Base-by-base conservation (phyloP, 2,113 vertebrate genomes). In the Gymnocephalus cernua region DNA sequence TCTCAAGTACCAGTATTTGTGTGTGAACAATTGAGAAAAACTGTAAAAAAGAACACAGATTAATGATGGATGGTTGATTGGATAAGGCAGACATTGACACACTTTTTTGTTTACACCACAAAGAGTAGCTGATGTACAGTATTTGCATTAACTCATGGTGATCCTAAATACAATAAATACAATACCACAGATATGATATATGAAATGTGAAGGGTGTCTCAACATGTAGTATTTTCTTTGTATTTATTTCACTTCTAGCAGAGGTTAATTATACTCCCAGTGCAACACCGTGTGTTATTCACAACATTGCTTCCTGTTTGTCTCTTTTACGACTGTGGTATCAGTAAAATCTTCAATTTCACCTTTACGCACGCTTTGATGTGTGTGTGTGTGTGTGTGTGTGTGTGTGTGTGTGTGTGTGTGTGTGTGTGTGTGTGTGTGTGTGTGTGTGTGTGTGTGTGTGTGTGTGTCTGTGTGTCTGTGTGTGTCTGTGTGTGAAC, bases 281-380 rank as follows among this genome's bases (percentile, higher is more conserved):
- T 3, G 32, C 82, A 59, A 38, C 54, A 32, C 44, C 29, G 15
- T 44, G 11, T 85, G 72, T 77, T 69, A 35, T 85, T 80, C 65
- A 23, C 76, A 70, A 53, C 41, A 54, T 16, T 25, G 65, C 89
- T 92, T 95, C 93, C 93, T 95, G 93, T 94, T 95, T 95, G 69
- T 85, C 41, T 79, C 84, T 76, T 41, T 76, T 64, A 67, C 4
- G 23, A 29, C 65, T 58, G 41, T 65, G 63, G 47, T 93, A 89
- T 91, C 90, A 77, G 45, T 67, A 9, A 62, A 71, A 92, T 90
- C 88, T 86, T 58, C 47, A 23, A 72, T 70, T 84, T 88, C 76
- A 86, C 70, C 70, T 91, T 75, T 77, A 58, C 18, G 0, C 74
- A 64, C 7, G n/a, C 69, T 88, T 88, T 86, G 85, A 76, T 72